A percentile compares a stretch with the other conserved stretches of the same genome.
phyloP scores from a whole-genome alignment of 2,797 vertebrate species.

The Arvicola amphibius region DNA sequence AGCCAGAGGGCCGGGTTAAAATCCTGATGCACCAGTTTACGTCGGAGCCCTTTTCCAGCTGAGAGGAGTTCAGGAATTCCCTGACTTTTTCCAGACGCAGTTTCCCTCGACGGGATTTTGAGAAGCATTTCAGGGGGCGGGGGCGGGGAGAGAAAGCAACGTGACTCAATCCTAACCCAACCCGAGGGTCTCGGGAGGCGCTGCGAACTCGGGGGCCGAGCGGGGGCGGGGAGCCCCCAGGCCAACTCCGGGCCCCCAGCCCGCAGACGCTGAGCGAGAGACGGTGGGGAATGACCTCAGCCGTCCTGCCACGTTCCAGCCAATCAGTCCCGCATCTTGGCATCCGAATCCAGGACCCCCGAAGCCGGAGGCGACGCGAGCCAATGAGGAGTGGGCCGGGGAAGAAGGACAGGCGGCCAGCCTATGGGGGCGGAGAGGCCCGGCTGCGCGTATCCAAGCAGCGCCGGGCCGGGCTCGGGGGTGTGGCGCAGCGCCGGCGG shows the following conservation, averaged over 20 bases:
- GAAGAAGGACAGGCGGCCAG: constrained; percentile 47
- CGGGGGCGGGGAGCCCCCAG: neutral
- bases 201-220: neutral
- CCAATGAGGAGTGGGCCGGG: constrained; percentile 71
- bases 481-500: constrained; percentile 79
- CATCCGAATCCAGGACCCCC: constrained; percentile 80
- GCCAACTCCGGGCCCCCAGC: constrained; percentile 55
- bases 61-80: constrained; percentile 37
- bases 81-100: constrained; percentile 36
- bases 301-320: constrained; percentile 71
- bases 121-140: neutral
- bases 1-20: neutral
- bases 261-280: constrained; percentile 33
- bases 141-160: neutral
- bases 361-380: constrained; percentile 64
- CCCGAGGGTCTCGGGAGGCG: neutral
- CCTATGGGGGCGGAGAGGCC: constrained; percentile 62
- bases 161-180: neutral
- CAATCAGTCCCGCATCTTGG: constrained; percentile 77
- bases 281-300: constrained; percentile 79
- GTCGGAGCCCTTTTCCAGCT: constrained; percentile 47
- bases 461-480: constrained; percentile 40
- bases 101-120: neutral
- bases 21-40: constrained; percentile 55
- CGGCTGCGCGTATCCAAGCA: constrained; percentile 68